A percentile compares a stretch with the other conserved stretches of the same genome.
Evolutionary conservation across 37 sponge, comb jelly and placozoan genomes (phyloP).

Genomic region (Crambe crambe): DNA sequence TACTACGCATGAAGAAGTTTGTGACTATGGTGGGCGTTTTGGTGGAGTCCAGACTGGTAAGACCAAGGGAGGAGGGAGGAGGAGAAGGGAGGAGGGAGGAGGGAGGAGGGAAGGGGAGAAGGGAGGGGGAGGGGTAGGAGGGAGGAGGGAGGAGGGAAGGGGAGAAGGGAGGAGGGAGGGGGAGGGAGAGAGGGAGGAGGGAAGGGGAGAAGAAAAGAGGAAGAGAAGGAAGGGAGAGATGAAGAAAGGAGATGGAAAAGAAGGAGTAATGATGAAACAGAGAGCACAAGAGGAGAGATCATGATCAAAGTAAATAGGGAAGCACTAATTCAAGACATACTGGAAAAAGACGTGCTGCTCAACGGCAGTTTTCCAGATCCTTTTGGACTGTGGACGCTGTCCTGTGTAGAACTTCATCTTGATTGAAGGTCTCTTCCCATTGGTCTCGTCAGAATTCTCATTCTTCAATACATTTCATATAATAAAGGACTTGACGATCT

Average conservation of each 20-base stretch:
- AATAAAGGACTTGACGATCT: background rate
- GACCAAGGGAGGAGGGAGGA: background rate
- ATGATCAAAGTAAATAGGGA: background rate
- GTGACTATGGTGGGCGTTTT: background rate
- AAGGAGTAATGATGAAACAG: background rate
- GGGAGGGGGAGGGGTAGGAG: too few species aligned
- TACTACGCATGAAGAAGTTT: background rate
- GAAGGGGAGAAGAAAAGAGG: background rate
- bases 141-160: background rate
- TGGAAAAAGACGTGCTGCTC: slow-evolving; percentile 90
- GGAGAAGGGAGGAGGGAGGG: too few species aligned
- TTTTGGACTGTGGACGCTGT: slow-evolving; percentile 57
- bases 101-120: background rate
- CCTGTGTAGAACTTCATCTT: slow-evolving; percentile 40
- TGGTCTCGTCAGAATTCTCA: background rate
- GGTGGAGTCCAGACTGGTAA: background rate
- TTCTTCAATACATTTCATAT: background rate
- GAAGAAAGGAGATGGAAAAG: background rate
- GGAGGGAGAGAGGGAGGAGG: too few species aligned
- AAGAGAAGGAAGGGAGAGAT: background rate
- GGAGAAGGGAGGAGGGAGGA: background rate
- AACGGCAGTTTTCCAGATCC: slow-evolving; percentile 81
- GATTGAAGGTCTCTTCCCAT: background rate
- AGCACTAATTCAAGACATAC: slow-evolving; percentile 27
- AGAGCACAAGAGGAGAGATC: background rate